These are phyloP conservation scores for Archips xylosteana DNA, from an alignment of 2,888 invertebrate species.

Conservation along the genomic window DNA sequence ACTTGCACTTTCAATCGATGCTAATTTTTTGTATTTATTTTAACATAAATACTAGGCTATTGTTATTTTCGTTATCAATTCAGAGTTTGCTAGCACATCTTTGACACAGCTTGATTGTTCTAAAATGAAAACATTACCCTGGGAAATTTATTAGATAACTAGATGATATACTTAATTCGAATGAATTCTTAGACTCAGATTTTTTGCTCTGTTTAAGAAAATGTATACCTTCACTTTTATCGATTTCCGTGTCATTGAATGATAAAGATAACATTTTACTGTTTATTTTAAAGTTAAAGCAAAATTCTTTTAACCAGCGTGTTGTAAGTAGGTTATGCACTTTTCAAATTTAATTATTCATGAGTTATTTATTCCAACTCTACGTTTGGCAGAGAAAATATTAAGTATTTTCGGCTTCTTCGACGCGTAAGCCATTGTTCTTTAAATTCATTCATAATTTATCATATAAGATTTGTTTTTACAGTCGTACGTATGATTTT, in stretches of 20 bases:
- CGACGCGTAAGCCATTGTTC: slow-evolving; percentile 19
- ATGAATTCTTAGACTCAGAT: not conserved
- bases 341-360: slow-evolving; percentile 40
- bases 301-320: slow-evolving; percentile 3
- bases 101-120: not conserved
- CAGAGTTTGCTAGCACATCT: not conserved
- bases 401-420: slow-evolving; percentile 25
- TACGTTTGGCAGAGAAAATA: slow-evolving; percentile 27
- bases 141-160: not conserved
- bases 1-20: not conserved
- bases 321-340: slow-evolving; percentile 34
- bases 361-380: slow-evolving; percentile 34
- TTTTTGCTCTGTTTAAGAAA: not conserved
- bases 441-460: slow-evolving; percentile 18
- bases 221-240: slow-evolving; percentile 6
- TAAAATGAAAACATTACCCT: not conserved
- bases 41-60: too few relatives aligned
- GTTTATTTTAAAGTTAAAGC: slow-evolving; percentile 12
- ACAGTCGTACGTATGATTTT: not conserved
- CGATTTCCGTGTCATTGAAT: not conserved
- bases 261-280: not conserved
- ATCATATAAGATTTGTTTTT: slow-evolving; percentile 3
- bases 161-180: not conserved
- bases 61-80: not conserved
- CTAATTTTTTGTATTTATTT: not conserved